Base-by-base conservation (phyloP, 2,113 vertebrate genomes). In the Aythya baeri region DNA sequence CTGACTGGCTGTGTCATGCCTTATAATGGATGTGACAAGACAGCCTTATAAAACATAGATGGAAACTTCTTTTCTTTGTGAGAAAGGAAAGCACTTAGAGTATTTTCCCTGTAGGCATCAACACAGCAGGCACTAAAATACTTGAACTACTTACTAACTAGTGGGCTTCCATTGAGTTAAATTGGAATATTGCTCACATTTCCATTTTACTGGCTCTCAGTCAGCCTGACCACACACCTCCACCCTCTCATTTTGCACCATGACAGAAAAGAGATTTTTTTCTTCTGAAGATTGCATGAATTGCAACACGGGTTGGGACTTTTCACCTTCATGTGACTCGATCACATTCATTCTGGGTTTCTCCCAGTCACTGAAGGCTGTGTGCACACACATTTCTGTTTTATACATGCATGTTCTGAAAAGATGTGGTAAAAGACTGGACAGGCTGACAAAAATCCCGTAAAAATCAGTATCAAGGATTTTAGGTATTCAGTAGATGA, bases 31-130 rank as follows among this genome's bases (percentile, higher is more conserved):
- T 95, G 74, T 68, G 81, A 94, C 88, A 93, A 84, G 92, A 91
- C 68, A 91, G 46, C 36, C 46, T 93, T 73, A 93, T 94, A 86
- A 96, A 96, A 92, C 83, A 94, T 87, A 85, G 63, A 96, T 90
- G 70, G 86, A 96, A 91, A 84, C 25, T 68, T 68, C 20, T 94
- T 84, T 84, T 88, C 55, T 84, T 91, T 91, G 38, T 58, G 46
- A 90, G 73, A 83, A 94, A 91, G 49, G 62, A 81, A 95, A 91
- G 92, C 93, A 93, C 93, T 96, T 96, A 93, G 44, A 83, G 61
- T 81, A 83, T 95, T 94, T 95, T 86, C 93, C 93, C 95, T 65
- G 74, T 83, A 94, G 92, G 92, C 94, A 96, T 84, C 49, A 86
- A 91, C 86, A 95, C 86, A 96, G 83, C 29, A 86, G 54, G 76